phyloP scores from a whole-genome alignment of 2,888 invertebrate species.

The Dicycla oo region DNA sequence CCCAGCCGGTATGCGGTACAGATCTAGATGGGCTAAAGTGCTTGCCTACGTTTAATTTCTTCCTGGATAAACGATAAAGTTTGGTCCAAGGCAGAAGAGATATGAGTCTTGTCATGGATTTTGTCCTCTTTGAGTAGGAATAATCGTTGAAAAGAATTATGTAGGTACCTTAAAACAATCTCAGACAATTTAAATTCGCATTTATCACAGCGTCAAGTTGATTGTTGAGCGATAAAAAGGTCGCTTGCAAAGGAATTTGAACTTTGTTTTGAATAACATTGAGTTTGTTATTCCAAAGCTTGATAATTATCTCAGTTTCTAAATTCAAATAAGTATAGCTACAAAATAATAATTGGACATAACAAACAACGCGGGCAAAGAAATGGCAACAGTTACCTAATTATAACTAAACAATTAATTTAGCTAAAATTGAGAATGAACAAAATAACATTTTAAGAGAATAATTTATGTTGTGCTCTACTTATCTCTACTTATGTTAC shows the following conservation, averaged over 20 bases:
- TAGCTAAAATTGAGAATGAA: background rate
- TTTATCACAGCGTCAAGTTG: background rate
- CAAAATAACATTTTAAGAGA: background rate
- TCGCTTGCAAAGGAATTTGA: background rate
- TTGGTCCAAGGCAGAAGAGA: constrained; percentile 60
- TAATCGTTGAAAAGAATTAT: too few species aligned
- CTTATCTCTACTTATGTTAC: background rate
- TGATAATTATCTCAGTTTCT: background rate
- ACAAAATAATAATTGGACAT: background rate
- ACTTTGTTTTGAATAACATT: background rate
- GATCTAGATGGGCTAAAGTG: constrained; percentile 71
- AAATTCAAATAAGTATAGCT: background rate
- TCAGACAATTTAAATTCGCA: background rate
- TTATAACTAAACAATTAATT: constrained; percentile 8
- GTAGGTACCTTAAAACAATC: too few species aligned
- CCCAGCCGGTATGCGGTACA: constrained; percentile 65
- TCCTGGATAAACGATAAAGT: constrained; percentile 73
- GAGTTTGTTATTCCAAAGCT: background rate
- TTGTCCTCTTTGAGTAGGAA: too few species aligned
- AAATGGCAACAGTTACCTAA: constrained; percentile 15
- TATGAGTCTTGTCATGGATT: background rate
- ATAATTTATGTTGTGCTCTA: constrained; percentile 4
- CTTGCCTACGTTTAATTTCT: constrained; percentile 74
- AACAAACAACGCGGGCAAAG: background rate
- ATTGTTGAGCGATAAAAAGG: background rate